Evolutionary conservation across 2,113 vertebrate genomes (phyloP).

Genomic region (Siniperca knerii): DNA sequence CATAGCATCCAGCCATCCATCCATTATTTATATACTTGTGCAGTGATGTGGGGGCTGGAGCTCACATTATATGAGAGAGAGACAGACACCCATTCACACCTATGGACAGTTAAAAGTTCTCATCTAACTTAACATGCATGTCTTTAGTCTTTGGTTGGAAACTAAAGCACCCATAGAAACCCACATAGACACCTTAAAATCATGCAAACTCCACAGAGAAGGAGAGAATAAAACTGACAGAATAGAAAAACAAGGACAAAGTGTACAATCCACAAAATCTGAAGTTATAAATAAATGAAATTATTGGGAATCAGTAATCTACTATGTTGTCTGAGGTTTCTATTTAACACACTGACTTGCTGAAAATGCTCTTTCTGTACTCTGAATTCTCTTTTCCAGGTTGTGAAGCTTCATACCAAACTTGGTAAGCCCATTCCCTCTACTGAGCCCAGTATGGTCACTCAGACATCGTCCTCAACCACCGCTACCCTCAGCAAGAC

Average conservation of each 20-base stretch:
- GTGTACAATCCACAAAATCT: not conserved
- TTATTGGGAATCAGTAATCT: not conserved
- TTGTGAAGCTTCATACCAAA: conserved; percentile 98
- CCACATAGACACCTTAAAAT: not conserved
- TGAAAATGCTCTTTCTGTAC: not conserved
- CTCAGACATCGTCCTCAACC: conserved; percentile 89
- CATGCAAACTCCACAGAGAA: not conserved
- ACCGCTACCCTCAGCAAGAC: conserved; percentile 89
- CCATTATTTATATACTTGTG: not conserved
- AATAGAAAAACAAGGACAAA: too few species aligned
- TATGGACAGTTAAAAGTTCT: not conserved
- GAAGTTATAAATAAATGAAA: not conserved
- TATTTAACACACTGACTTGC: too few species aligned
- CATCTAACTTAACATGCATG: not conserved
- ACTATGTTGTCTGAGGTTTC: not conserved
- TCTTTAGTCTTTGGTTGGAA: not conserved
- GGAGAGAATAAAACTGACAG: not conserved
- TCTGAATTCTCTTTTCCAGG: conserved; percentile 80
- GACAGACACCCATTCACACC: not conserved
- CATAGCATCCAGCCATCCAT: not conserved
- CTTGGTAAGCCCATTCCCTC: conserved; percentile 99
- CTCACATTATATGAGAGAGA: too few species aligned
- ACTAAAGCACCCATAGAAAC: not conserved
- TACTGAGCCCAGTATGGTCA: conserved; percentile 95
- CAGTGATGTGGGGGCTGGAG: too few species aligned